A percentile compares a stretch with the other conserved stretches of the same genome.
These are phyloP conservation scores for Peucedramus taeniatus DNA, from an alignment of 2,113 vertebrate genomes.

Conservation along the genomic window DNA sequence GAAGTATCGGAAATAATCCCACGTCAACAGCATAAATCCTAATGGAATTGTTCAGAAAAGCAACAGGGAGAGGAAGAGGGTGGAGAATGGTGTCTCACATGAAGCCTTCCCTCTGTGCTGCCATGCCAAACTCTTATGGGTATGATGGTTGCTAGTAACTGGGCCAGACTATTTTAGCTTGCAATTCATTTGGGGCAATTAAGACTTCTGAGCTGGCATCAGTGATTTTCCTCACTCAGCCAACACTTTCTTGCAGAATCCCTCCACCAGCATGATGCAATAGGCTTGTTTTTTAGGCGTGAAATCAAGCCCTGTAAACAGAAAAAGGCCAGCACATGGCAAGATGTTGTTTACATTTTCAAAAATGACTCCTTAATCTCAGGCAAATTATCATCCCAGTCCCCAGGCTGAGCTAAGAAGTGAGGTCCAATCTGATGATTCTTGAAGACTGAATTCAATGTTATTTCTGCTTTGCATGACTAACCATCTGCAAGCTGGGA, in stretches of 20 bases:
- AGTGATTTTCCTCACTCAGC: background rate
- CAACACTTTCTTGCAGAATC: background rate
- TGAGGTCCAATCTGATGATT: background rate
- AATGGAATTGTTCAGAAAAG: constrained; percentile 32
- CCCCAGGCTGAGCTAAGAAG: background rate
- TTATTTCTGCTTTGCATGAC: background rate
- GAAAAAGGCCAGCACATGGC: constrained; percentile 6
- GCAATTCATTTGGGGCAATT: background rate
- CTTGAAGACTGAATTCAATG: background rate
- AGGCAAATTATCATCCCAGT: background rate
- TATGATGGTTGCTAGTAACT: background rate
- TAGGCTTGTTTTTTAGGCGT: background rate
- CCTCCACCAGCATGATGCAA: background rate
- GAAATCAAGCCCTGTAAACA: constrained; percentile 3
- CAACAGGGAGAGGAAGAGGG: background rate
- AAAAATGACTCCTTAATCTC: background rate
- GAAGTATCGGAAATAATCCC: constrained; percentile 47
- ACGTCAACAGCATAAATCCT: constrained; percentile 5
- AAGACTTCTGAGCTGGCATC: background rate
- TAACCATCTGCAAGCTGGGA: background rate
- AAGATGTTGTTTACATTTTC: constrained; percentile 14
- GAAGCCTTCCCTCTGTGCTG: background rate
- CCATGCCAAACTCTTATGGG: background rate
- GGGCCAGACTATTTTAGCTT: constrained; percentile 6
- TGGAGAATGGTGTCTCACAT: background rate